Base-by-base conservation (phyloP, 2,888 invertebrate species). In the Eristalis intricaria region DNA sequence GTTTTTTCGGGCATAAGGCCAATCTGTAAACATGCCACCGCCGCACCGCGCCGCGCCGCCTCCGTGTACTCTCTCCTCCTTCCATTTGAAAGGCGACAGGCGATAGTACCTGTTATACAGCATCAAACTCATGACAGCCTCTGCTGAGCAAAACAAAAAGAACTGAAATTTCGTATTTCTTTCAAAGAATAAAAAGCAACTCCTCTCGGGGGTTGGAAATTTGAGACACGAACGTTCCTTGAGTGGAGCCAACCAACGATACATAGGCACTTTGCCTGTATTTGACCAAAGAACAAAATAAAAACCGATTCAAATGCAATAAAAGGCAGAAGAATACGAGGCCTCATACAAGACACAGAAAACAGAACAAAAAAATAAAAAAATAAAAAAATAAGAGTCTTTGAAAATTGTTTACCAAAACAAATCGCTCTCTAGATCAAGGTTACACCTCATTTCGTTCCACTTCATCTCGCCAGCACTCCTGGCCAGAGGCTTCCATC, bases 361-460 rank as follows among this genome's bases (percentile, higher is more conserved):
- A 26, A 26, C 3, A 26, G 1, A 26, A 15, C 13, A 40, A 11
- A 40, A 15, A n/a, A 43, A 1, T 63, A 29, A n/a, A 73, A 74
- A 58, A 2, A 7, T 40, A 26, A 50, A 35, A 35, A 10, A n/a
- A 80, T 71, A 58, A 76, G 76, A 29, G 26, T 7, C 23, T 69
- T 63, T 69, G 29, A 70, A 86, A 86, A 82, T 82, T 82, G 77
- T 86, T 79, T 83, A 83, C 83, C 78, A 87, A 87, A 87, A 83
- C 79, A 87, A 83, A 86, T 58, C 66, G 78, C 61, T 83, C 83
- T 86, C 71, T 86, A 83, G 86, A 83, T 87, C 86, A 87, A 87
- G 86, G 86, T 83, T 83, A 71, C 23, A 83, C 65, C 61, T 50
- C 40, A 79, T 86, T 83, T 83, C 74, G 75, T 79, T 81, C 69